A percentile compares a stretch with the other conserved stretches of the same genome.
These are phyloP conservation scores for Drepanosiphum platanoidis DNA, from an alignment of 2,888 invertebrate species.

Conservation along the genomic window DNA sequence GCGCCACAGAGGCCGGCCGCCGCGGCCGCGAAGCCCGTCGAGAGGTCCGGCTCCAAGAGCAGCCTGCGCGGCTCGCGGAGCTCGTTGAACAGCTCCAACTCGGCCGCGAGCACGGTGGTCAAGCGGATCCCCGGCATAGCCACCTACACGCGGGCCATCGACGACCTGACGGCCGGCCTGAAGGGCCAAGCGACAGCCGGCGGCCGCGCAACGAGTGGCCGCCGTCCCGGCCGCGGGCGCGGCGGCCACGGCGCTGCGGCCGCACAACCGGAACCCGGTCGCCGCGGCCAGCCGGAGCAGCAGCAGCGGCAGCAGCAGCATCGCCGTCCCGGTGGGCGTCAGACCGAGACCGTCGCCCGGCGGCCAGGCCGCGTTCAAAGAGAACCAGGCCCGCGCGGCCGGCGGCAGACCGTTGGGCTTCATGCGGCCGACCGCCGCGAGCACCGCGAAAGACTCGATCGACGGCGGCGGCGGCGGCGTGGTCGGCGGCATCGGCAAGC, in stretches of 20 bases:
- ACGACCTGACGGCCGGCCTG: slow-evolving; percentile 68
- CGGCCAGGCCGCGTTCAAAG: slow-evolving; percentile 70
- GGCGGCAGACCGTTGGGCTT: slow-evolving; percentile 73
- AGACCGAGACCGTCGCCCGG: slow-evolving; percentile 66
- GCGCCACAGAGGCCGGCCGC: slow-evolving; percentile 18
- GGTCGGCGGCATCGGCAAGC: slow-evolving; percentile 64
- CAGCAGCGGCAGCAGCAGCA: slow-evolving; percentile 69
- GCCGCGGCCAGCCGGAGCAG: slow-evolving; percentile 70
- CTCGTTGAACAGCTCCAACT: slow-evolving; percentile 79
- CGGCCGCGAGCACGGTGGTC: slow-evolving; percentile 78
- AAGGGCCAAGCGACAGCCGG: slow-evolving; percentile 65
- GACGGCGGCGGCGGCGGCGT: slow-evolving; percentile 63
- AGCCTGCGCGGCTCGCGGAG: slow-evolving; percentile 85
- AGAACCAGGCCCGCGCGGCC: slow-evolving; percentile 67
- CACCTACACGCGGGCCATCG: slow-evolving; percentile 71
- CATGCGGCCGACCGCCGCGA: slow-evolving; percentile 89
- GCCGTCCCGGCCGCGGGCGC: slow-evolving; percentile 62
- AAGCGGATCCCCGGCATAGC: slow-evolving; percentile 68
- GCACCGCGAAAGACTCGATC: slow-evolving; percentile 75
- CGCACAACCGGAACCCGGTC: slow-evolving; percentile 63
- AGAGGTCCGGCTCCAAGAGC: slow-evolving; percentile 81
- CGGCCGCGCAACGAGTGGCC: slow-evolving; percentile 63
- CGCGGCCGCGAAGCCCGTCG: slow-evolving; percentile 69
- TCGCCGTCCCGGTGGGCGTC: slow-evolving; percentile 66
- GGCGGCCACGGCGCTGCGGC: neutral